These are phyloP conservation scores for Pachypeltis micranthus DNA, from an alignment of 1,140 invertebrate genomes.

Conservation along the genomic window DNA sequence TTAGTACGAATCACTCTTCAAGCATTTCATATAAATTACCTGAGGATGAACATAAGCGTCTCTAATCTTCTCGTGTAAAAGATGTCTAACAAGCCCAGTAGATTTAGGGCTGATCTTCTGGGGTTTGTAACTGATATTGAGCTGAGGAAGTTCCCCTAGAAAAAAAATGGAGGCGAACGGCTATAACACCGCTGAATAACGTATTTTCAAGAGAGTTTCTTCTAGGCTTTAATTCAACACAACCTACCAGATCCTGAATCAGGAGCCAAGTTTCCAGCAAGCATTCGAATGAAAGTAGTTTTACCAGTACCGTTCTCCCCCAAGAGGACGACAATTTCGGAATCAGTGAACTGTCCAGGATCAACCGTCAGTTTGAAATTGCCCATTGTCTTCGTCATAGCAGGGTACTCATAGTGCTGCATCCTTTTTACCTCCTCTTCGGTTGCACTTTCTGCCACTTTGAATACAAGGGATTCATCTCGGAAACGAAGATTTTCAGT, in stretches of 20 bases:
- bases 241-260: slow-evolving; percentile 66
- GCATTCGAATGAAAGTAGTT: slow-evolving; percentile 97
- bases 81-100: slow-evolving; percentile 69
- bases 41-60: slow-evolving; percentile 95
- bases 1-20: no score
- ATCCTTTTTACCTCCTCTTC: slow-evolving; percentile 95
- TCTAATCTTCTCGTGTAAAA: slow-evolving; percentile 91
- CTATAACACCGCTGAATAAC: background rate
- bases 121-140: slow-evolving; percentile 99
- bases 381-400: slow-evolving; percentile 73
- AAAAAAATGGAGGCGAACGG: slow-evolving; percentile 18
- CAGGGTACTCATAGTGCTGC: slow-evolving; percentile 92
- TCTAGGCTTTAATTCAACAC: background rate
- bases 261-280: slow-evolving; percentile 87
- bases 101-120: slow-evolving; percentile 99
- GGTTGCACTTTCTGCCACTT: slow-evolving; percentile 93
- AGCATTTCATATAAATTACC: no score
- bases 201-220: background rate
- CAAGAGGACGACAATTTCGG: slow-evolving; percentile 95
- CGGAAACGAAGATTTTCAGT: slow-evolving; percentile 98
- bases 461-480: slow-evolving; percentile 91
- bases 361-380: slow-evolving; percentile 59
- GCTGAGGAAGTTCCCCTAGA: slow-evolving; percentile 66
- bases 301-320: slow-evolving; percentile 99
- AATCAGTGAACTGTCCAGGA: slow-evolving; percentile 94